A percentile compares a stretch with the other conserved stretches of the same genome.
Conservation (phyloP, 2,888 invertebrate genomes). For the Hofmannophila pseudospretella region DNA sequence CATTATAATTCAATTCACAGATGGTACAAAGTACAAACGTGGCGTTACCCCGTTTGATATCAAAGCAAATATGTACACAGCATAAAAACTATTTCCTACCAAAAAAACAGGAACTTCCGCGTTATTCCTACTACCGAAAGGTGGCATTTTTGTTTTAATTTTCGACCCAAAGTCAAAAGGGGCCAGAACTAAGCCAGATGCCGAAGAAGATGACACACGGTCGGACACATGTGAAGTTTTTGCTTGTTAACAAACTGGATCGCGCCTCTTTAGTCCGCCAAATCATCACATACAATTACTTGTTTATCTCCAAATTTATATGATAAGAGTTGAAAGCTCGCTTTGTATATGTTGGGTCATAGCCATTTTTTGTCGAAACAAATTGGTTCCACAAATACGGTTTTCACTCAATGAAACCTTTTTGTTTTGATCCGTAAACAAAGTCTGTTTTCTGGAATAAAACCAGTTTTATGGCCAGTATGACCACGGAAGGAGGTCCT, state of each 20-base stretch:
- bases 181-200: conserved; percentile 1
- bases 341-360: background rate
- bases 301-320: conserved; percentile 5
- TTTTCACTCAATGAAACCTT: too few relatives aligned
- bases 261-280: conserved; percentile 5
- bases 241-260: conserved; percentile 8
- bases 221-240: conserved; percentile 3
- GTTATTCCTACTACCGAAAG: too few relatives aligned
- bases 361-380: too few relatives aligned
- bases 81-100: too few relatives aligned
- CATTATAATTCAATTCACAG: too few relatives aligned
- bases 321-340: conserved; percentile 4
- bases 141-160: background rate
- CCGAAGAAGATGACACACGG: conserved; percentile 2
- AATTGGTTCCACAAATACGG: too few relatives aligned
- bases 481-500: too few relatives aligned
- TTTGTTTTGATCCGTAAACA: background rate
- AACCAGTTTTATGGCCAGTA: too few relatives aligned
- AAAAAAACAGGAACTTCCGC: background rate
- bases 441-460: too few relatives aligned
- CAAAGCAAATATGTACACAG: too few relatives aligned
- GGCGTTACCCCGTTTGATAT: too few relatives aligned
- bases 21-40: too few relatives aligned
- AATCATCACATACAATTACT: conserved; percentile 5
- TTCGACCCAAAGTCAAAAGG: background rate